A percentile compares a stretch with the other conserved stretches of the same genome.
phyloP scores from a whole-genome alignment of 2,113 vertebrate genomes.

The Pelvicachromis taeniatus region DNA sequence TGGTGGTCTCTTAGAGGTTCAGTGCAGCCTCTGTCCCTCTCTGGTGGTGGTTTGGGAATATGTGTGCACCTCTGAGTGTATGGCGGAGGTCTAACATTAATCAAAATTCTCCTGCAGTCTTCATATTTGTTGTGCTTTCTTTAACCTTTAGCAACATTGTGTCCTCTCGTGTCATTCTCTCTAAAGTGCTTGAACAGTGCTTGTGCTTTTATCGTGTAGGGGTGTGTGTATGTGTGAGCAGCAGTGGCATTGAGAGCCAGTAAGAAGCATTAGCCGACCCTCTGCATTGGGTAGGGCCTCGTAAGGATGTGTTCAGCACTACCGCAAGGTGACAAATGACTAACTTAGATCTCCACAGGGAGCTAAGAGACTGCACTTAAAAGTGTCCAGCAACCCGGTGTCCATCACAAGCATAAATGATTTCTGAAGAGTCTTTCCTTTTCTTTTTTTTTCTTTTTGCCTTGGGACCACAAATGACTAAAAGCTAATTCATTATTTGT shows the following conservation, averaged over 20 bases:
- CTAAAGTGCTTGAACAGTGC: slow-evolving; percentile 20
- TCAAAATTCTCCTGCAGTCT: slow-evolving; percentile 57
- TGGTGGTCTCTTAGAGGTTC: slow-evolving; percentile 52
- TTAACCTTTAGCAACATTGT: slow-evolving; percentile 46
- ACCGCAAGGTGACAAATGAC: slow-evolving; percentile 23
- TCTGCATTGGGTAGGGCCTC: background rate
- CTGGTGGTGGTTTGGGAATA: slow-evolving; percentile 2
- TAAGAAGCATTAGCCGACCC: background rate
- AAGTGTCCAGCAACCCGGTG: background rate
- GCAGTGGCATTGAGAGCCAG: slow-evolving; percentile 23
- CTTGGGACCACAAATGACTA: slow-evolving; percentile 1
- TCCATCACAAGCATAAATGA: slow-evolving; percentile 1
- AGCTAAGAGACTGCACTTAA: slow-evolving; percentile 3
- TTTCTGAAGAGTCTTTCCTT: background rate
- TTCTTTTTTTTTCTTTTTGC: background rate
- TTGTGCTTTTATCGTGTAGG: slow-evolving; percentile 1
- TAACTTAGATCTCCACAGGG: background rate
- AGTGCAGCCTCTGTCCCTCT: slow-evolving; percentile 38
- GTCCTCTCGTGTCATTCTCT: slow-evolving; percentile 42
- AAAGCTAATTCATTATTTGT: slow-evolving; percentile 38
- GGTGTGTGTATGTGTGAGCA: background rate
- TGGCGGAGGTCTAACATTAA: slow-evolving; percentile 26
- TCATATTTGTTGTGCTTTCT: slow-evolving; percentile 44
- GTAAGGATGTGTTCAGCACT: slow-evolving; percentile 14
- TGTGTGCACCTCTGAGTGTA: background rate